These are phyloP conservation scores for Electrona antarctica DNA, from an alignment of 2,113 vertebrate genomes.

Conservation along the genomic window DNA sequence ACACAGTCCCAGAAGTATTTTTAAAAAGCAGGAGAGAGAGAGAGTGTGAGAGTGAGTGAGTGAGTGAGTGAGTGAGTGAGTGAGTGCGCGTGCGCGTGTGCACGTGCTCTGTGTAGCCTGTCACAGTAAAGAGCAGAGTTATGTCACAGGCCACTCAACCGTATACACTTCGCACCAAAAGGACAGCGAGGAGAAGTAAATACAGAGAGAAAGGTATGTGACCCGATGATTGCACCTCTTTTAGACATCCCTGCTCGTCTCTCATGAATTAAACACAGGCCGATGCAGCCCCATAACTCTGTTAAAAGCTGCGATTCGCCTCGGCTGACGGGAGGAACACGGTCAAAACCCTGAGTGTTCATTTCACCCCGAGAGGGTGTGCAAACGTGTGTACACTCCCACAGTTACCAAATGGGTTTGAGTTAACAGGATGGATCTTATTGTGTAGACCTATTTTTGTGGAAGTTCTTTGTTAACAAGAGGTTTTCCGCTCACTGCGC, in stretches of 20 bases:
- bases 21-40: not conserved
- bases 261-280: constrained; percentile 49
- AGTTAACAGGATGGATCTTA: not conserved
- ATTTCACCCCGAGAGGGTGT: not conserved
- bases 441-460: not conserved
- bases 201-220: constrained; percentile 27
- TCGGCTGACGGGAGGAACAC: not conserved
- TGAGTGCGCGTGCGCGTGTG: not conserved
- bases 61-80: not conserved
- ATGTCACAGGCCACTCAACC: constrained; percentile 18
- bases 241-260: constrained; percentile 34
- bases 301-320: constrained; percentile 11
- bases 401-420: not conserved
- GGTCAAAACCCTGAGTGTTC: not conserved
- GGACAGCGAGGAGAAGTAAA: constrained; percentile 30
- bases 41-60: not conserved
- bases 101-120: no score
- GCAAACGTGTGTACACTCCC: not conserved
- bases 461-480: not conserved
- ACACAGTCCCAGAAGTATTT: not conserved
- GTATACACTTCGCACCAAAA: constrained; percentile 1
- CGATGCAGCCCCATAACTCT: constrained; percentile 16
- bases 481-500: not conserved
- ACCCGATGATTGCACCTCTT: constrained; percentile 9
- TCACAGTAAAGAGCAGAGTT: constrained; percentile 52